A percentile compares a stretch with the other conserved stretches of the same genome.
Conservation (phyloP, 2,113 vertebrate species). For the Pygoscelis antarcticus region DNA sequence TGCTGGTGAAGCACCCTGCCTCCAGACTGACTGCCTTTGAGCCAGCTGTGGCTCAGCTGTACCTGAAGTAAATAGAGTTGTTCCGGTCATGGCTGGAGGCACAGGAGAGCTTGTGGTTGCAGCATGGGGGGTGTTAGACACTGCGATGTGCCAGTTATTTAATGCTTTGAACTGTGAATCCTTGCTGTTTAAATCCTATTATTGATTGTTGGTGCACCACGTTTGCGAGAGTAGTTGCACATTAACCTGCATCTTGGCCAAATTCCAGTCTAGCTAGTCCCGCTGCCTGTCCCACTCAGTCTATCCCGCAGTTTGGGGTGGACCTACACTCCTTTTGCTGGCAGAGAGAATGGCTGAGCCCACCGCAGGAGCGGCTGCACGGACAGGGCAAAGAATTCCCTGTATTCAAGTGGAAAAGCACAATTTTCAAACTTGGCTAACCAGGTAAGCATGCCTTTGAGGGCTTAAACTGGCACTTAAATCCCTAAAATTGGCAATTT, state of each 20-base stretch:
- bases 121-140: not conserved
- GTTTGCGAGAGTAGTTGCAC: not conserved
- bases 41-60: not conserved
- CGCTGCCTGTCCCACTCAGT: not conserved
- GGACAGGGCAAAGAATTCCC: not conserved
- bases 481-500: constrained; percentile 34
- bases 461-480: constrained; percentile 1
- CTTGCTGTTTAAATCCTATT: not conserved
- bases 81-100: not conserved
- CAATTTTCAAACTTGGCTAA: not conserved
- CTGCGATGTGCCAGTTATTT: not conserved
- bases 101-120: not conserved
- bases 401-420: not conserved
- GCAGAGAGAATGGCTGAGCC: rapidly evolving
- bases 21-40: not conserved
- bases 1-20: not conserved
- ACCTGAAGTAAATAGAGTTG: not conserved
- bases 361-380: not conserved
- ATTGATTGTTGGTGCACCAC: not conserved
- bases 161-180: not conserved
- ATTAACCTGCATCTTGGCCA: not conserved
- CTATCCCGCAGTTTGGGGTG: not conserved
- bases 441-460: not conserved
- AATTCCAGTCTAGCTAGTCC: not conserved
- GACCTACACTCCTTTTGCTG: not conserved